Evolutionary conservation across 2,888 invertebrate species (phyloP).

Genomic region (Pseudolycoriella hygida): DNA sequence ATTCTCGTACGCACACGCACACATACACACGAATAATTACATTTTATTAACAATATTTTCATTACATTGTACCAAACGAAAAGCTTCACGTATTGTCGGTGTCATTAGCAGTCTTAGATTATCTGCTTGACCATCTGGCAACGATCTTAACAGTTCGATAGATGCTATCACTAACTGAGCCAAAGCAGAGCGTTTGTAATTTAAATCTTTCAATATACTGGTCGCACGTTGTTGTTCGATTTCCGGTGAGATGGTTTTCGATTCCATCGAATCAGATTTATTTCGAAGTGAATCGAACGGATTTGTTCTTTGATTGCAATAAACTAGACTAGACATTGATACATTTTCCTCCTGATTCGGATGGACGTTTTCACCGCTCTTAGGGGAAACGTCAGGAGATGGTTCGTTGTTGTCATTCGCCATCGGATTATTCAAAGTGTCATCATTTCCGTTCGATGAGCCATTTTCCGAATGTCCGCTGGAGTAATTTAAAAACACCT

Average conservation of each 20-base stretch:
- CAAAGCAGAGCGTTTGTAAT: conserved; percentile 67
- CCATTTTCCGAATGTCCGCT: conserved; percentile 24
- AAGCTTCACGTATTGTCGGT: conserved; percentile 29
- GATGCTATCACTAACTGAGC: conserved; percentile 74
- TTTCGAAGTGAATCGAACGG: conserved; percentile 6
- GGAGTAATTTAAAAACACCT: conserved; percentile 32
- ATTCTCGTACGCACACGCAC: too few relatives aligned
- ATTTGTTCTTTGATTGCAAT: conserved; percentile 3
- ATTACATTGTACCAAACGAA: conserved; percentile 28
- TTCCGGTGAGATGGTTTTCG: conserved; percentile 57
- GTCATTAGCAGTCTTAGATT: conserved; percentile 28
- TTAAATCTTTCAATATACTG: conserved; percentile 74
- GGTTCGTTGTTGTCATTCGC: neutral
- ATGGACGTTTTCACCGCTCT: neutral
- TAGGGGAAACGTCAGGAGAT: neutral
- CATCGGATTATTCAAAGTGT: conserved; percentile 8
- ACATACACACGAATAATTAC: conserved; percentile 13
- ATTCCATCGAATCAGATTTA: conserved; percentile 1
- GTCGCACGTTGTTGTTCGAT: conserved; percentile 66
- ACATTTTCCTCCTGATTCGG: neutral
- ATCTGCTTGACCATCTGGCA: conserved; percentile 41
- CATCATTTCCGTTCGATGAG: conserved; percentile 15
- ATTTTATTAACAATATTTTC: conserved; percentile 29
- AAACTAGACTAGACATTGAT: neutral
- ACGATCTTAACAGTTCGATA: conserved; percentile 53